Percentiles rank a stretch among this genome's conserved stretches.
phyloP scores from a whole-genome alignment of 2,797 vertebrate species.

The Pteronotus mesoamericanus region DNA sequence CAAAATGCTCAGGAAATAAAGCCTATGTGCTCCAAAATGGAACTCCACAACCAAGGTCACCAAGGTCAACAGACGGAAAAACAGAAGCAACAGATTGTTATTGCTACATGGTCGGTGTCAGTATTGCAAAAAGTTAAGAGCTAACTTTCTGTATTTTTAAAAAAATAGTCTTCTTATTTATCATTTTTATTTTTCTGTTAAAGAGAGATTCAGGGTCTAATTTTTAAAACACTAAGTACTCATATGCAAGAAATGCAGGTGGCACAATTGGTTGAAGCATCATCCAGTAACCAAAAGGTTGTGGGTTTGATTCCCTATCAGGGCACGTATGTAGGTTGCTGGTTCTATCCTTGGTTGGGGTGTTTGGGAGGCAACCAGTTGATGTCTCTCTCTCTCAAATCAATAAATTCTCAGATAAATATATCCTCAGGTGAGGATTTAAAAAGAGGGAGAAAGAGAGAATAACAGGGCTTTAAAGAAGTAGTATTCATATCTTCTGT shows the following conservation, averaged over 20 bases:
- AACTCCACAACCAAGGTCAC: neutral
- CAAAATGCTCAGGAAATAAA: slow-evolving; percentile 11
- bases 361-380: neutral
- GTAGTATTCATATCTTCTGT: neutral
- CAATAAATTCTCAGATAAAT: no score
- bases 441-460: slow-evolving; percentile 25
- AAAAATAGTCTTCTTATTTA: neutral
- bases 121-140: neutral
- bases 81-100: neutral
- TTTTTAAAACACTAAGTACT: neutral
- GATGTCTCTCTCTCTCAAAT: neutral
- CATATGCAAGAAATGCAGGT: slow-evolving; percentile 36
- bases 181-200: neutral
- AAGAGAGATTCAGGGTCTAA: neutral
- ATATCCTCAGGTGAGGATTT: neutral
- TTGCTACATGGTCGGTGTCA: neutral
- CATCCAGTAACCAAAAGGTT: neutral
- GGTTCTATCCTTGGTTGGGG: neutral
- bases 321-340: neutral
- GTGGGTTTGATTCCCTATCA: neutral
- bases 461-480: slow-evolving; percentile 23
- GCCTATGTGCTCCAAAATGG: neutral
- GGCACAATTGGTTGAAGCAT: neutral
- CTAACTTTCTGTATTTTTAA: neutral
- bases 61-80: neutral